Conservation (phyloP, 2,888 invertebrate genomes). For the Atethmia centrago region DNA sequence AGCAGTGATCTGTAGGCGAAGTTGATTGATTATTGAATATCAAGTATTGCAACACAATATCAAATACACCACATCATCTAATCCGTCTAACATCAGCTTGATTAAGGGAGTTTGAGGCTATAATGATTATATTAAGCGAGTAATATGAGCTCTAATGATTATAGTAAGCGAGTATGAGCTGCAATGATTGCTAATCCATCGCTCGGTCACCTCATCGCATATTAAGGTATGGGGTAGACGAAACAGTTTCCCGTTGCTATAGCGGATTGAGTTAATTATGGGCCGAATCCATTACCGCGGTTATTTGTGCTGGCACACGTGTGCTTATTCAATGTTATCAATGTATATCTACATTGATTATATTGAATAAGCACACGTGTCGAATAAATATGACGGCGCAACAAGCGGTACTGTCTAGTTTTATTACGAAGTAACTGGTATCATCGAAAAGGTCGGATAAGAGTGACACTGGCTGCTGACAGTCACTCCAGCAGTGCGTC, state of each 20-base stretch:
- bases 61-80: background rate
- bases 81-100: background rate
- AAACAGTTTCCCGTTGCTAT: conserved; percentile 38
- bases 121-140: background rate
- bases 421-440: too few species aligned
- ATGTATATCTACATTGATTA: too few species aligned
- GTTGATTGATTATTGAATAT: too few species aligned
- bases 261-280: conserved; percentile 44
- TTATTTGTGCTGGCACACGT: conserved; percentile 15
- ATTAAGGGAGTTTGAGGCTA: background rate
- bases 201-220: background rate
- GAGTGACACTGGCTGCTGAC: too few species aligned
- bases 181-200: background rate
- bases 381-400: too few species aligned
- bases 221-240: background rate
- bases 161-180: background rate
- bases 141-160: background rate
- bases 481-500: too few species aligned
- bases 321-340: conserved; percentile 18
- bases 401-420: too few species aligned
- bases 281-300: conserved; percentile 33
- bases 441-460: too few species aligned
- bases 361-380: too few species aligned
- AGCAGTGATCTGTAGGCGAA: too few species aligned
- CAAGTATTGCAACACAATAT: too few species aligned